Evolutionary conservation across 2,888 invertebrate species (phyloP), one percentile per base, ranked within the genome.

Genomic region (Exephanes ischioxanthus): DNA sequence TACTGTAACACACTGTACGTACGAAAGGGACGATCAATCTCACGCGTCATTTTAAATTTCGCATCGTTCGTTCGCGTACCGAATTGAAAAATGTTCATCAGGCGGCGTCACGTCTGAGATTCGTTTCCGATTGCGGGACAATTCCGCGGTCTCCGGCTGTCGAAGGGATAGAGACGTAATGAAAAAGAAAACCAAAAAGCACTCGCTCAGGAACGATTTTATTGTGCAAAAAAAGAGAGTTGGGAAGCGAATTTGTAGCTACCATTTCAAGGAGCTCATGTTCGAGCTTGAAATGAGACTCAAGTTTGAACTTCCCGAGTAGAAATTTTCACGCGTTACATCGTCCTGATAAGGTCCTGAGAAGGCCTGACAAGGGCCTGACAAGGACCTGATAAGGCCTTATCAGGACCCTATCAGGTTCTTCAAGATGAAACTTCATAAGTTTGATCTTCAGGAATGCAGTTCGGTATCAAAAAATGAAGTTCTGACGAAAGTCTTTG

Each of bases 11-110:
- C 66, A 61, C 75, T 16, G 76, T 67, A 70, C 55, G 70, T 37
- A 55, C 61, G 80, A 78, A 73, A 75, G 86, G 78, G 82, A 77
- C 84, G 79, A 86, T 87, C 89, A 89, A 91, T 92, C 89, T 88
- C 90, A 91, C 86, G 91, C 88, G 63, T 84, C 89, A 91, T 91
- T 91, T 89, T 77, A 86, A 86, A 90, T 91, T 91, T 63, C 83
- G 30, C 63, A 83, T 83, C 55, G 71, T 76, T 80, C 76, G 58
- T 82, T 72, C 72, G 26, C 11, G 66, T 72, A 58, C 9, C 66
- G 30, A 73, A 80, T 73, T 16, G 72, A 58, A 63, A 66, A 33
- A 33, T 33, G 3, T 51, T 61, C 77, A 66, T 51, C 63, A 30
- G 48, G 33, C 14, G 37, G 48, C 41, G 22, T 19, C 11, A 41